Base-by-base conservation (phyloP, 1,140 invertebrate species). In the Octopus sinensis region DNA sequence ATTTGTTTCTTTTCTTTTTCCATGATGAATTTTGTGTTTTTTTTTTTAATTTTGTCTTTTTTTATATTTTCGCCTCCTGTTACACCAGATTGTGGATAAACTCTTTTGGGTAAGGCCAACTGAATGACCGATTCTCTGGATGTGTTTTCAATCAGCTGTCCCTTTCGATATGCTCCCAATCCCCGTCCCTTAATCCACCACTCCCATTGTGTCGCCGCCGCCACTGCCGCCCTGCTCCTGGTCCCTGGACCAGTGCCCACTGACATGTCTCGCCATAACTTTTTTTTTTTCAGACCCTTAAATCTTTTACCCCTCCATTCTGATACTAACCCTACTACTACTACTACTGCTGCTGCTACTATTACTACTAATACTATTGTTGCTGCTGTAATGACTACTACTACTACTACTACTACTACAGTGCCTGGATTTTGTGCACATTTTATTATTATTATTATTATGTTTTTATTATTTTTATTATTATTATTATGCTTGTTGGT, bases 81-180 rank as follows among this genome's bases (percentile, higher is more conserved):
- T 43, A 43, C 77, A 82, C 54, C 86, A 92, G 91, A 92, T 91
- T 84, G 88, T 92, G 91, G 91, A 92, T 84, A 92, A 91, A 87
- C 88, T 92, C 78, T 86, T 92, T 73, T 88, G 91, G 91, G 91
- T 92, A 91, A 91, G 68, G 30, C 68, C 5, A 73, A n/a, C 13
- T 73, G 17, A 6, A n/a, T 6, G 17, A 62, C 6, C 30, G 17
- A 73, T 73, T 73, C 68, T 23, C 17, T 73, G 68, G 68, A 73
- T 73, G 68, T 73, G 68, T 73, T 73, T 43, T 43, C 30, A 43
- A 43, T 43, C 30, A 43, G 30, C 30, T 43, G 30, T 43, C 30
- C 30, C 30, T 43, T 43, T 43, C 30, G 30, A 73, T 13, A n/a
- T 73, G 68, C 68, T 73, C 7, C 30, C 68, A 5, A 13, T n/a